These are phyloP conservation scores for Ips typographus DNA, from an alignment of 1,140 invertebrate species.

Conservation along the genomic window DNA sequence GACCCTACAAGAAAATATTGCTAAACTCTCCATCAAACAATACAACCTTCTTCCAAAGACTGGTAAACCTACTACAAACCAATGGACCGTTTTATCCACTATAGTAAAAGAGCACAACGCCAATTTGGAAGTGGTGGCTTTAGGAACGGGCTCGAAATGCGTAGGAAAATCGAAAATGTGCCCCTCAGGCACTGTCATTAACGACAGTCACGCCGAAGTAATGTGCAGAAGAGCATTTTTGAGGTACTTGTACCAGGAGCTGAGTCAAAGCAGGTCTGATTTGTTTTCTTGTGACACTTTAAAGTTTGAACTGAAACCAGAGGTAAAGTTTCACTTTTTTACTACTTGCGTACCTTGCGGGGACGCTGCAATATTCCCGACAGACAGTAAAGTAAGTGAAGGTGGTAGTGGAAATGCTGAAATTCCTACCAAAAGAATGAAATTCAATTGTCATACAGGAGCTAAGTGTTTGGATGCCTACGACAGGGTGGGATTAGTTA, in stretches of 20 bases:
- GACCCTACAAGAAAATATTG: not conserved
- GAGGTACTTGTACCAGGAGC: constrained; percentile 71
- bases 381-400: constrained; percentile 50
- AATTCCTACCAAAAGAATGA: constrained; percentile 47
- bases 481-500: constrained; percentile 71
- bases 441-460: constrained; percentile 71
- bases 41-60: constrained; percentile 72
- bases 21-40: constrained; percentile 44
- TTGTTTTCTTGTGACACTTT: constrained; percentile 42
- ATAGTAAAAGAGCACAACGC: constrained; percentile 60
- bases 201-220: constrained; percentile 92
- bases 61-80: constrained; percentile 71
- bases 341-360: constrained; percentile 89
- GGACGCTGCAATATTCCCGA: constrained; percentile 87
- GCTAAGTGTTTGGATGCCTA: constrained; percentile 79
- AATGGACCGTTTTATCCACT: constrained; percentile 82
- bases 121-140: constrained; percentile 66
- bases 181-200: constrained; percentile 68
- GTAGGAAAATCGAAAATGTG: constrained; percentile 73
- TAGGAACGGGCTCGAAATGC: constrained; percentile 91
- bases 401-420: constrained; percentile 26
- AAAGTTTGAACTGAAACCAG: constrained; percentile 58
- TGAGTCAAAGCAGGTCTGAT: constrained; percentile 54
- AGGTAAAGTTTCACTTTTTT: constrained; percentile 80
- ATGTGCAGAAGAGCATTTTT: constrained; percentile 80